Conservation (phyloP, 1,140 invertebrate species). For the Rhysida immarginata region DNA sequence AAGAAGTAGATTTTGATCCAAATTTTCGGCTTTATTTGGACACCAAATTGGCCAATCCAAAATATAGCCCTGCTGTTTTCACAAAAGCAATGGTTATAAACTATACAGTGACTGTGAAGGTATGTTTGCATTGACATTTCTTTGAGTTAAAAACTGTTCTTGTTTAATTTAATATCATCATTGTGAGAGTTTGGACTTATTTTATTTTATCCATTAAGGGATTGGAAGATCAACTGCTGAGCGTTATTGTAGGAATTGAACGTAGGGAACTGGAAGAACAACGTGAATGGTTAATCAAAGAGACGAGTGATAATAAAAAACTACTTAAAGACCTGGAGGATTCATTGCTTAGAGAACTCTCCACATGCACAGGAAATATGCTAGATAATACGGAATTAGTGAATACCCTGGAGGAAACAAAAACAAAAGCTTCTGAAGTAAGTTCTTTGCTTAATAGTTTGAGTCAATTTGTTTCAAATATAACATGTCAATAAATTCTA, state of each 20-base stretch:
- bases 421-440: slow-evolving; percentile 56
- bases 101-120: slow-evolving; percentile 66
- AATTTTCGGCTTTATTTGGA: slow-evolving; percentile 74
- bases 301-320: slow-evolving; percentile 70
- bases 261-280: slow-evolving; percentile 71
- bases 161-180: too few relatives aligned
- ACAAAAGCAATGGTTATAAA: slow-evolving; percentile 77
- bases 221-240: slow-evolving; percentile 72
- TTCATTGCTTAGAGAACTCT: slow-evolving; percentile 58
- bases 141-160: too few relatives aligned
- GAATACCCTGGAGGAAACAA: slow-evolving; percentile 71
- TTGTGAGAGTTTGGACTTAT: too few relatives aligned
- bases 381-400: slow-evolving; percentile 74
- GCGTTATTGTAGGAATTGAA: slow-evolving; percentile 68
- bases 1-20: slow-evolving; percentile 73
- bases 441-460: not conserved
- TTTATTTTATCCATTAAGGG: slow-evolving; percentile 35
- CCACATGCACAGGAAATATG: slow-evolving; percentile 74
- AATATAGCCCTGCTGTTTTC: slow-evolving; percentile 65
- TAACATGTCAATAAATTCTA: not conserved
- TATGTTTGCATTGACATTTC: slow-evolving; percentile 27
- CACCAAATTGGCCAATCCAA: slow-evolving; percentile 72
- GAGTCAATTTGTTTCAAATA: not conserved
- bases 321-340: slow-evolving; percentile 65
- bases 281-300: slow-evolving; percentile 60